Evolutionary conservation across 2,113 vertebrate species (phyloP).

Genomic region (Ondatra zibethicus): DNA sequence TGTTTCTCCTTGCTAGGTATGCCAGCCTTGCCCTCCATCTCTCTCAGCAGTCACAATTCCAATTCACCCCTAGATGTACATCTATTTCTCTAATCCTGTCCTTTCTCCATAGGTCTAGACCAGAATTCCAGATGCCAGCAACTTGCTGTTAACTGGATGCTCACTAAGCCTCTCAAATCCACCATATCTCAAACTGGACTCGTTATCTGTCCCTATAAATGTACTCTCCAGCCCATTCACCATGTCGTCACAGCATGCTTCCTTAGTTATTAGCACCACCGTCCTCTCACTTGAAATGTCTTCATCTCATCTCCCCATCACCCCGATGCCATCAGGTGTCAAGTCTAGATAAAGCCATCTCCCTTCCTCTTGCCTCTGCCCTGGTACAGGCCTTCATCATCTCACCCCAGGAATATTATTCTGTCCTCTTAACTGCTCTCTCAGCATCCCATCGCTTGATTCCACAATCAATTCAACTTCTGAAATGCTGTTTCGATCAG

Average conservation of each 20-base stretch:
- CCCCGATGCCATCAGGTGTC: conserved; percentile 52
- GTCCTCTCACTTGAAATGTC: conserved; percentile 57
- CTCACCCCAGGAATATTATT: conserved; percentile 60
- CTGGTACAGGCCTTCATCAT: conserved; percentile 38
- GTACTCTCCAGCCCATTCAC: not conserved
- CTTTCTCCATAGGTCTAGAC: conserved; percentile 50
- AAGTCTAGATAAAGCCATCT: conserved; percentile 44
- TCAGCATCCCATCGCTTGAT: conserved; percentile 63
- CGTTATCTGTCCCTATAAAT: conserved; percentile 62
- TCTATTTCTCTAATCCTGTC: conserved; percentile 46
- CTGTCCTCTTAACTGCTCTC: conserved; percentile 52
- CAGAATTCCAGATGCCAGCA: conserved; percentile 69
- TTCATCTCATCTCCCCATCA: conserved; percentile 8
- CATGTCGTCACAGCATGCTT: not conserved
- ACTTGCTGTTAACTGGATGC: conserved; percentile 57
- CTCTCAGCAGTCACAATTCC: conserved; percentile 21
- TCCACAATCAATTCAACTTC: conserved; percentile 73
- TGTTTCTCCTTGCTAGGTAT: not conserved
- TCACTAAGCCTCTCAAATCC: conserved; percentile 52
- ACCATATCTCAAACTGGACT: conserved; percentile 51
- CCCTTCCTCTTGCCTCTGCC: conserved; percentile 12
- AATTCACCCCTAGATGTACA: not conserved
- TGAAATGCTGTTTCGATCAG: conserved; percentile 55
- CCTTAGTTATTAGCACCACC: conserved; percentile 56
- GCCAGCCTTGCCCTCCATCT: not conserved